A percentile compares a stretch with the other conserved stretches of the same genome.
Conservation (phyloP, 2,113 vertebrate genomes). For the Planiliza haematocheilus region DNA sequence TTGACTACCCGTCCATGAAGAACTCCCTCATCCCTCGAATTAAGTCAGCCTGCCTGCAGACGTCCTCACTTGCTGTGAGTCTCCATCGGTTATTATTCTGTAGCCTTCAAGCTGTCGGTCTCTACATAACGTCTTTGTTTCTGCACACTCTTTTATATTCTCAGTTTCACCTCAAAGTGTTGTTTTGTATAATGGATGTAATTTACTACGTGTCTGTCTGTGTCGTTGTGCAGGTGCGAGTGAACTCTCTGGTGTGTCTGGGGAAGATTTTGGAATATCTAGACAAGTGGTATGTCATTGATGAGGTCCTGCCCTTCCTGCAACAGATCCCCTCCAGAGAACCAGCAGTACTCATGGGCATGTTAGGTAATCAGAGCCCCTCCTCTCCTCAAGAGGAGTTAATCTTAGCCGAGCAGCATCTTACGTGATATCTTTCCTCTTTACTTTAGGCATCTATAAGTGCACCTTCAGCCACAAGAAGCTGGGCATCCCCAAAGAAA, state of each 20-base stretch:
- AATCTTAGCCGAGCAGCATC: too few species aligned
- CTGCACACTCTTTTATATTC: background rate
- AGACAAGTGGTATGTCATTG: constrained; percentile 99
- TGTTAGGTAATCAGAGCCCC: constrained; percentile 87
- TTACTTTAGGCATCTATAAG: constrained; percentile 93
- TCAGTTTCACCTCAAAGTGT: background rate
- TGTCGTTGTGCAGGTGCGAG: constrained; percentile 87
- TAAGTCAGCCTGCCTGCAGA: constrained; percentile 96
- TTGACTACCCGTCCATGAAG: constrained; percentile 99
- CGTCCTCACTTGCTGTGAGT: constrained; percentile 97
- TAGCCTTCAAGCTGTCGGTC: background rate
- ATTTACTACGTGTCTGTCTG: background rate
- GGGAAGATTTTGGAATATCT: constrained; percentile 98
- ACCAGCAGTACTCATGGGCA: constrained; percentile 97
- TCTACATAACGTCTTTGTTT: too few species aligned
- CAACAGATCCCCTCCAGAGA: constrained; percentile 98
- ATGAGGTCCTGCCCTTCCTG: constrained; percentile 97
- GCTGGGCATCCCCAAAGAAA: constrained; percentile 97
- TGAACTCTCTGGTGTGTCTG: constrained; percentile 97
- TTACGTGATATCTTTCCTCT: background rate
- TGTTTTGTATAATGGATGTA: too few species aligned
- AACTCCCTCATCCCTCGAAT: constrained; percentile 98
- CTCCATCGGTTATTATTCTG: background rate
- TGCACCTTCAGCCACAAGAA: constrained; percentile 99
- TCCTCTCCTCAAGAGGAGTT: background rate